Percentiles rank a stretch among this genome's conserved stretches.
Evolutionary conservation across 2,113 vertebrate species (phyloP).

Genomic region (Ophthalmolycus amberensis): DNA sequence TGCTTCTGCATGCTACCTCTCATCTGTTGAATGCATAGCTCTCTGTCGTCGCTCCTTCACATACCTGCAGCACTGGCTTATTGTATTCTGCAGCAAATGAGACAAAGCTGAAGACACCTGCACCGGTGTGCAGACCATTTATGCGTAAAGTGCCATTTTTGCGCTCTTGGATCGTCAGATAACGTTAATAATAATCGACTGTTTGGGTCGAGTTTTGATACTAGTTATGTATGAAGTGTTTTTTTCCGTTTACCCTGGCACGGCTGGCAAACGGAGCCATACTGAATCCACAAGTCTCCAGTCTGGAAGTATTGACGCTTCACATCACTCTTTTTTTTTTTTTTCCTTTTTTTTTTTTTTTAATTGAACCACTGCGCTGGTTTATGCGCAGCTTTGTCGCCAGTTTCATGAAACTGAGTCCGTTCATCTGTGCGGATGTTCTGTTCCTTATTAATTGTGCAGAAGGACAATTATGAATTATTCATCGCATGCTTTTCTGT

Average conservation of each 20-base stretch:
- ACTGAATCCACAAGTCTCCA: conserved; percentile 69
- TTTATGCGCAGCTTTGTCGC: conserved; percentile 13
- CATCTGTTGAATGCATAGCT: conserved; percentile 74
- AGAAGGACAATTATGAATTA: conserved; percentile 76
- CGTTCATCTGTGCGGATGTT: neutral
- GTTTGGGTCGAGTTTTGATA: conserved; percentile 24
- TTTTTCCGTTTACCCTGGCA: conserved; percentile 11
- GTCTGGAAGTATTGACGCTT: conserved; percentile 40
- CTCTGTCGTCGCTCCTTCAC: conserved; percentile 17
- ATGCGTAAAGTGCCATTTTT: conserved; percentile 33
- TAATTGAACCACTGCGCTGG: conserved; percentile 21
- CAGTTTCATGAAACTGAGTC: neutral
- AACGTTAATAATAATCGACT: neutral
- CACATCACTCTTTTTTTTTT: neutral
- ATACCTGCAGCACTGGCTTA: conserved; percentile 52
- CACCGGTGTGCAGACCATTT: conserved; percentile 4
- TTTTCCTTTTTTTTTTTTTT: neutral
- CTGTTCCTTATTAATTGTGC: conserved; percentile 31
- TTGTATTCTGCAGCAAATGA: conserved; percentile 37
- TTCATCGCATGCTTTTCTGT: conserved; percentile 73
- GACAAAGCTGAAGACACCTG: conserved; percentile 46
- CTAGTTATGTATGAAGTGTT: conserved; percentile 20
- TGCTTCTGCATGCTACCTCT: conserved; percentile 40
- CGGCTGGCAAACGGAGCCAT: conserved; percentile 31
- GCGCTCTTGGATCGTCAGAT: neutral